Evolutionary conservation across 64 coral and sea anemone species (phyloP).

Genomic region (Porites lutea): DNA sequence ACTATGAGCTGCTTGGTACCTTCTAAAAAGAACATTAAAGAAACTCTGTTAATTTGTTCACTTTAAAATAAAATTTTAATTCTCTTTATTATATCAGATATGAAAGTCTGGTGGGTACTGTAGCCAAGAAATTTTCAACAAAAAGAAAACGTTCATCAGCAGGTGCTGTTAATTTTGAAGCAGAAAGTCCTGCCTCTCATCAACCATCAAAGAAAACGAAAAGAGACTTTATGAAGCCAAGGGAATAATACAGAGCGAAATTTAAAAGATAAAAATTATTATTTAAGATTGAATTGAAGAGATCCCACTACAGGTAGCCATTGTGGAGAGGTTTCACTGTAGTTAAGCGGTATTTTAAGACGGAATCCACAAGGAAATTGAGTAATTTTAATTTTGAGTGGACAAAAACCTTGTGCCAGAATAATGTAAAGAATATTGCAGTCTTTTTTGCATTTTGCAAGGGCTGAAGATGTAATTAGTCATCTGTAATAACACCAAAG

Average conservation of each 20-base stretch:
- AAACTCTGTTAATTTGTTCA: no score
- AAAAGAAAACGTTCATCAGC: slow-evolving; percentile 75
- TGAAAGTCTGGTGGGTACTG: slow-evolving; percentile 87
- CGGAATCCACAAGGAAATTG: no score
- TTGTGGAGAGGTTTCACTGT: no score
- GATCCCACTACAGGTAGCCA: neutral
- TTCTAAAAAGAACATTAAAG: no score
- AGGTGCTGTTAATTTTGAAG: neutral
- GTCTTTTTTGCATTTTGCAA: no score
- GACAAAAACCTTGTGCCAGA: no score
- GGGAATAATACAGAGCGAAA: slow-evolving; percentile 8
- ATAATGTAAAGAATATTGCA: no score
- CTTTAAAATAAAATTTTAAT: neutral
- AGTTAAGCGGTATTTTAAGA: no score
- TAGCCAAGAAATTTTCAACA: slow-evolving; percentile 81
- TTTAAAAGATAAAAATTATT: neutral
- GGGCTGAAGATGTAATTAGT: no score
- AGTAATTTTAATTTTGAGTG: no score
- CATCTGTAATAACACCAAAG: no score
- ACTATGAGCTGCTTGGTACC: no score
- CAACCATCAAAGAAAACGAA: slow-evolving; percentile 27
- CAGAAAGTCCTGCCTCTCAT: neutral
- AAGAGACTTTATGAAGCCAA: slow-evolving; percentile 66
- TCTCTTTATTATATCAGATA: slow-evolving; percentile 58
- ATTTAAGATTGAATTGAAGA: neutral